Percentiles rank a stretch among this genome's conserved stretches.
These are phyloP conservation scores for Ophiothrix spiculata DNA, from an alignment of 35 echinoderm and acorn worm genomes.

Conservation along the genomic window DNA sequence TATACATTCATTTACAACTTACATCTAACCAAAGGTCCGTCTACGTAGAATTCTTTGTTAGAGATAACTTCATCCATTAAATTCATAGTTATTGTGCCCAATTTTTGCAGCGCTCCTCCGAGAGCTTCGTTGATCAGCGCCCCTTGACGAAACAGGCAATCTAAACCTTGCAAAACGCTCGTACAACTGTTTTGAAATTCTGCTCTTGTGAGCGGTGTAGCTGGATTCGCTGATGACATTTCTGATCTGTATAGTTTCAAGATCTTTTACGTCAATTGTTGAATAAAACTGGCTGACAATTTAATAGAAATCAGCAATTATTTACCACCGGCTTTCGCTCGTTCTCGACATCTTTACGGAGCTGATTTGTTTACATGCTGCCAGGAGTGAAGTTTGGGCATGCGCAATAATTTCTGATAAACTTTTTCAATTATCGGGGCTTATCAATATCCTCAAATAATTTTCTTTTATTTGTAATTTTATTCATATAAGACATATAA, in stretches of 20 bases:
- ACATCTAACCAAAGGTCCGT: constrained; percentile 98
- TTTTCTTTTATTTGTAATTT: no score
- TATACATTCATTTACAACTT: constrained; percentile 59
- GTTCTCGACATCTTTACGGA: no score
- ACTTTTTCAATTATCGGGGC: background rate
- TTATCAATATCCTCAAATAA: background rate
- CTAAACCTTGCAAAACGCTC: constrained; percentile 81
- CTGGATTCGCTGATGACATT: constrained; percentile 92
- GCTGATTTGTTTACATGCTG: background rate
- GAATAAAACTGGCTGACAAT: background rate
- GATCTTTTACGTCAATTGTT: background rate
- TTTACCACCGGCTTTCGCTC: no score
- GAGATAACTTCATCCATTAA: constrained; percentile 62
- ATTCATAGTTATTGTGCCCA: constrained; percentile 54
- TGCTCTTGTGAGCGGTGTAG: constrained; percentile 75
- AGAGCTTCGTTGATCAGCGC: constrained; percentile 64
- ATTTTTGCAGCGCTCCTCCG: constrained; percentile 40
- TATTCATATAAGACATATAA: no score
- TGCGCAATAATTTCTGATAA: background rate
- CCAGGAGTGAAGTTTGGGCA: background rate
- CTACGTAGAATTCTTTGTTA: constrained; percentile 86
- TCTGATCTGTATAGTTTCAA: background rate
- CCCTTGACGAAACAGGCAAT: constrained; percentile 71
- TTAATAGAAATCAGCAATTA: background rate
- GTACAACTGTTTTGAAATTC: constrained; percentile 89